Evolutionary conservation across 2,888 invertebrate genomes (phyloP), one percentile per base, ranked within the genome.

Genomic region (Bugula neritina): DNA sequence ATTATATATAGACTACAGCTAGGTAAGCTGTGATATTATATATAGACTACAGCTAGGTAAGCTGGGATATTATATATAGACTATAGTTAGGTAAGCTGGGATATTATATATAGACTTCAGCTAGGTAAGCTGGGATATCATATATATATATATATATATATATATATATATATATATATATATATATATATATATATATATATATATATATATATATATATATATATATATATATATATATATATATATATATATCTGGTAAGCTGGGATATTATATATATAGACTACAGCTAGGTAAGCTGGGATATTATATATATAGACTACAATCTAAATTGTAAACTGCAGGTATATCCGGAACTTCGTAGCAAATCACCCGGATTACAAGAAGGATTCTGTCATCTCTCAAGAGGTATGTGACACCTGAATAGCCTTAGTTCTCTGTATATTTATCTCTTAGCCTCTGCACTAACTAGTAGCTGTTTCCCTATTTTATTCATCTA

Each of bases 371-470:
- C 99, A 99, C 86, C 90, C 93, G 0, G 90, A 91, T 58, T 98
- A 98, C 86, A 91, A 91, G 80, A 88, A 91, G 81, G 97, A 99
- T 85, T 95, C 98, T 0, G 88, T 91, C 58, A 91, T 99, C 17
- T 88, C 89, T 0, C 31, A 63, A 3, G 29, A 63, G 63, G 63
- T 63, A n/a, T 3, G 63, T 5, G 93, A 17, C 23, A n/a, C 25
- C n/a, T n/a, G n/a, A n/a, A n/a, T n/a, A n/a, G n/a, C n/a, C n/a
- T n/a, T n/a, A n/a, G n/a, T n/a, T n/a, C n/a, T n/a, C n/a, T n/a
- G n/a, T n/a, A n/a, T n/a, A n/a, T n/a, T n/a, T n/a, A n/a, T n/a
- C n/a, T n/a, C 5, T 3, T 55, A 55, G 55, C 52, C 52, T 52
- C 21, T 52, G 52, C 52, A 13, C 52, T 52, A n/a, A n/a, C n/a